Percentiles rank a stretch among this genome's conserved stretches.
These are phyloP conservation scores for Platichthys stellatus DNA, from an alignment of 2,113 vertebrate genomes.

Conservation along the genomic window DNA sequence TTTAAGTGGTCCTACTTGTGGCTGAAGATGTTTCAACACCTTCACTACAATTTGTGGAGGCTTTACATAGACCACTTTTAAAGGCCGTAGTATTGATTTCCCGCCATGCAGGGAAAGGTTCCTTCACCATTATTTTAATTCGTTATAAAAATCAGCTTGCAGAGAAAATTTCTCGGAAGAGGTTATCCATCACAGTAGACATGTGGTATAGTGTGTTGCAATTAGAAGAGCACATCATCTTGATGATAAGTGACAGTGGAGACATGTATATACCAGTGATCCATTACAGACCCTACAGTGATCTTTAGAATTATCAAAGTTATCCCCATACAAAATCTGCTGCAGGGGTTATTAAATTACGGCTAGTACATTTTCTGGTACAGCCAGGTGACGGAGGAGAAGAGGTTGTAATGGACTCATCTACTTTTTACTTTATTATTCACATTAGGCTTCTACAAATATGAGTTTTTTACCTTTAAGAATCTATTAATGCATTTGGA, in stretches of 20 bases:
- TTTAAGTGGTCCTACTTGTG: background rate
- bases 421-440: no score
- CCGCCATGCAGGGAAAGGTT: background rate
- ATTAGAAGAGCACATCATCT: background rate
- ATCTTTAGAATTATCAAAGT: background rate
- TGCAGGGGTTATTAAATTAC: background rate
- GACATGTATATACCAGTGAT: background rate
- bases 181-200: background rate
- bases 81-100: background rate
- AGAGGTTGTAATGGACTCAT: background rate
- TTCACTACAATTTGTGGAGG: background rate
- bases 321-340: background rate
- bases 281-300: background rate
- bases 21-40: background rate
- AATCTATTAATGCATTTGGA: no score
- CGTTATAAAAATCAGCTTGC: background rate
- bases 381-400: background rate
- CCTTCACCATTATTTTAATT: background rate
- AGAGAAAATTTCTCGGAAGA: background rate
- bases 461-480: no score
- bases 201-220: background rate
- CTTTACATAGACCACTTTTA: background rate
- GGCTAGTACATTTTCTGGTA: background rate
- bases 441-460: no score
- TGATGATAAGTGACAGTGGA: background rate